Evolutionary conservation across 2,888 invertebrate genomes (phyloP).

Genomic region (Omphaloscelis lunosa): DNA sequence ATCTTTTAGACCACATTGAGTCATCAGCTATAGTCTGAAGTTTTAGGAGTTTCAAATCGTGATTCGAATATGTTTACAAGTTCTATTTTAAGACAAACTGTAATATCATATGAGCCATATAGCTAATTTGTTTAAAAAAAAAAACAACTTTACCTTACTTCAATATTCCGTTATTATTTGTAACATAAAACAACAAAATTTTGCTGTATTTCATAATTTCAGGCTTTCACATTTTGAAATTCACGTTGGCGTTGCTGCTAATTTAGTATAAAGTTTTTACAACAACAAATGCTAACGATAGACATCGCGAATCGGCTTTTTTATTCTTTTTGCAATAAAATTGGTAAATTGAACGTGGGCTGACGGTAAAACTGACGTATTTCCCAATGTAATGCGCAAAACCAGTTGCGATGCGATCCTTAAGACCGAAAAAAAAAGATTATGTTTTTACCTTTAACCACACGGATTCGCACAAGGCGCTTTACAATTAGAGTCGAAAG

Average conservation of each 20-base stretch:
- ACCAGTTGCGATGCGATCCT: slow-evolving; percentile 15
- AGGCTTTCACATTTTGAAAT: not conserved
- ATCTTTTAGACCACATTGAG: not conserved
- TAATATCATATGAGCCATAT: not conserved
- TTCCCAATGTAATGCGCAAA: slow-evolving; percentile 15
- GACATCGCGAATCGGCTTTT: slow-evolving; percentile 16
- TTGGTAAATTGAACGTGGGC: slow-evolving; percentile 3
- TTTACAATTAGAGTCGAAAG: slow-evolving; percentile 8
- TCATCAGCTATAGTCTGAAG: not conserved
- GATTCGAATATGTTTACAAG: not conserved
- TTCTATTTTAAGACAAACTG: not conserved
- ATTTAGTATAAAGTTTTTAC: not conserved
- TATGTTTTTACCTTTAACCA: not conserved
- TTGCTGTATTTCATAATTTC: not conserved
- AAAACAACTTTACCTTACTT: not conserved
- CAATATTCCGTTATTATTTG: not conserved
- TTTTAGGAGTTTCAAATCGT: not conserved
- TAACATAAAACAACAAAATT: not conserved
- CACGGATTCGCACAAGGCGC: slow-evolving; percentile 9
- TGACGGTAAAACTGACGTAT: slow-evolving; percentile 21
- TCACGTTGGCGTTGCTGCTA: not conserved
- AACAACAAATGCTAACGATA: slow-evolving; percentile 14
- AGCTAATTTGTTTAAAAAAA: not conserved
- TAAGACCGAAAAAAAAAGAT: not conserved
- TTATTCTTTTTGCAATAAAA: slow-evolving; percentile 13